Percentiles rank a stretch among this genome's conserved stretches.
Conservation (phyloP, 2,888 invertebrate species). For the Diachrysia chrysitis region DNA sequence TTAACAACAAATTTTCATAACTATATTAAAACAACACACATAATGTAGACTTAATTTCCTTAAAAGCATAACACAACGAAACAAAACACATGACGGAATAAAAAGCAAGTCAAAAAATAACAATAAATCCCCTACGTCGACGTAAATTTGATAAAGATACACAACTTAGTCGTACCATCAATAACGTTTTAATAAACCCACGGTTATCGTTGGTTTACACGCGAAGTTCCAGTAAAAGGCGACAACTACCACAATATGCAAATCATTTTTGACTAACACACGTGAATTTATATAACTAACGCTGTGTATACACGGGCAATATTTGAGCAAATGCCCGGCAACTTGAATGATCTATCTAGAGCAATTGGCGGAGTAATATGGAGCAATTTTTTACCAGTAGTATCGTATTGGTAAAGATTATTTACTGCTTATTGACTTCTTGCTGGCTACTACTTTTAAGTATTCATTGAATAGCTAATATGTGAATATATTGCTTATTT, state of each 20-base stretch:
- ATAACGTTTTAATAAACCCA: conserved; percentile 80
- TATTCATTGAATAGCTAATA: too few relatives aligned
- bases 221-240: conserved; percentile 71
- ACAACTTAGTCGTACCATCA: conserved; percentile 73
- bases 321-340: too few relatives aligned
- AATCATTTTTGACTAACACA: conserved; percentile 76
- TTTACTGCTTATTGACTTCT: too few relatives aligned
- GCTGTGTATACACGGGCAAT: neutral
- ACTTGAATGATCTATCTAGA: too few relatives aligned
- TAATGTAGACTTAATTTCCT: neutral
- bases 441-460: too few relatives aligned
- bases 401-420: too few relatives aligned
- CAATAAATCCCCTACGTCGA: conserved; percentile 41
- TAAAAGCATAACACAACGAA: neutral
- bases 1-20: neutral
- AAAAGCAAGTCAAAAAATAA: conserved; percentile 10
- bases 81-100: neutral
- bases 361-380: too few relatives aligned
- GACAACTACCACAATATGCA: conserved; percentile 82
- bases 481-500: too few relatives aligned
- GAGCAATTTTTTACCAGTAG: too few relatives aligned
- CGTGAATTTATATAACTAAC: conserved; percentile 72
- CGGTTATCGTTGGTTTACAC: conserved; percentile 75
- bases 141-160: conserved; percentile 69
- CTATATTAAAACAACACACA: too few relatives aligned